Evolutionary conservation across 2,797 vertebrate genomes (phyloP).

Genomic region (Decapterus maruadsi): DNA sequence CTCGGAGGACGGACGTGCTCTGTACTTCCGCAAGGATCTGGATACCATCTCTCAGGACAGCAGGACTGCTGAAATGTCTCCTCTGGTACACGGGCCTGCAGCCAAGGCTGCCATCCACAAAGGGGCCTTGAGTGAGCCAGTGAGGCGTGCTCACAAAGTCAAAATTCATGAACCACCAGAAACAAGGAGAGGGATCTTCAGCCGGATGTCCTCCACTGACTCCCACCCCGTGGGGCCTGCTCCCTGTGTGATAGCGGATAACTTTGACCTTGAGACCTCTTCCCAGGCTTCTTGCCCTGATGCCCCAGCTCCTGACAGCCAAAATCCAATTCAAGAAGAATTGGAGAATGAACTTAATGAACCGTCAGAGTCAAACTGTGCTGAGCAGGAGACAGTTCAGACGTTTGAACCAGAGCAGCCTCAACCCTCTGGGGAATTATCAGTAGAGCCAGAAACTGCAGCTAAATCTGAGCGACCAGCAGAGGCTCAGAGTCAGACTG

Average conservation of each 20-base stretch:
- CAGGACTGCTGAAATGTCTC: conserved; percentile 79
- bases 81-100: conserved; percentile 57
- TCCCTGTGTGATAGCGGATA: conserved; percentile 86
- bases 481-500: conserved; percentile 36
- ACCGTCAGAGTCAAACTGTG: conserved; percentile 32
- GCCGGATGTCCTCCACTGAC: conserved; percentile 87
- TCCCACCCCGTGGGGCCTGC: conserved; percentile 85
- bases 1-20: conserved; percentile 86
- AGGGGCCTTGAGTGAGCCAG: conserved; percentile 88
- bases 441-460: conserved; percentile 31
- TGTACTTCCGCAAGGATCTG: conserved; percentile 86
- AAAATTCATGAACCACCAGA: conserved; percentile 85
- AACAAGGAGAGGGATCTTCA: conserved; percentile 81
- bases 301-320: conserved; percentile 79
- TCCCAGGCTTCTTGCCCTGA: conserved; percentile 64
- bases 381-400: conserved; percentile 43
- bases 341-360: conserved; percentile 53
- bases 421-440: conserved; percentile 43
- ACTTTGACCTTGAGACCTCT: conserved; percentile 84
- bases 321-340: conserved; percentile 58
- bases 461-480: conserved; percentile 39
- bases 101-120: conserved; percentile 80
- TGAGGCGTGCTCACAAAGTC: conserved; percentile 87
- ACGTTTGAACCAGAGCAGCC: conserved; percentile 38
- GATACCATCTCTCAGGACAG: conserved; percentile 87